Evolutionary conservation across 2,888 invertebrate species (phyloP), one percentile per base, ranked within the genome.

Genomic region (Philonicus albiceps): DNA sequence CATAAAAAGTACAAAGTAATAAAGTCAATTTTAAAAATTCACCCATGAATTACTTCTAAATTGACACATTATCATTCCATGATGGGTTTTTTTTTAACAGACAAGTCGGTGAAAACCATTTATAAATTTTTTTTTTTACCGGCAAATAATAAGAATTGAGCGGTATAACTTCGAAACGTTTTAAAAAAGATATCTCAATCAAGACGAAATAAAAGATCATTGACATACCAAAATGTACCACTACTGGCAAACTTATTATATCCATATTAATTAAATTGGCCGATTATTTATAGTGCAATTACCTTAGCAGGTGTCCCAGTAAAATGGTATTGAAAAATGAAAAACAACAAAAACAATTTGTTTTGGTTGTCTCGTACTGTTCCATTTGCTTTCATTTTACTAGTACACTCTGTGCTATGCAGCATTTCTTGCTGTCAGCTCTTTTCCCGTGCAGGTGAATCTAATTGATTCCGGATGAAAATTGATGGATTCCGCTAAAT

Each of bases 211-310:
- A 22, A 78, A 43, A 78, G 78, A 78, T 49, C 78, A 78, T 78
- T 78, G 78, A 78, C 78, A 78, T 78, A 49, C 27, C 30, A 13
- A 27, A 55, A 4, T 19, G 19, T 55, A 22, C 55, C 6, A 55
- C 7, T n/a, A 55, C 55, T 22, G 55, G 40, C 3, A 16, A 40
- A n/a, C 37, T 40, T 22, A 37, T 76, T 76, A 76, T 76, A 76
- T 40, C 16, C 40, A 22, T 76, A 76, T 31, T 76, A 76, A 76
- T 76, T 76, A 76, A 76, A 76, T 76, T 76, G 76, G 76, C 8
- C 40, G 76, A 76, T 76, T 76, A 76, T 76, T 76, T 76, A 76
- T 76, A 76, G 40, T 31, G 40, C 76, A 37, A 76, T 40, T 76
- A 37, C 43, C 76, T 76, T 22, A 22, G 40, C 76, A 76, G 37